Percentiles rank a stretch among this genome's conserved stretches.
Evolutionary conservation across 1,140 invertebrate genomes (phyloP).

Genomic region (Melipona quadrifasciata): DNA sequence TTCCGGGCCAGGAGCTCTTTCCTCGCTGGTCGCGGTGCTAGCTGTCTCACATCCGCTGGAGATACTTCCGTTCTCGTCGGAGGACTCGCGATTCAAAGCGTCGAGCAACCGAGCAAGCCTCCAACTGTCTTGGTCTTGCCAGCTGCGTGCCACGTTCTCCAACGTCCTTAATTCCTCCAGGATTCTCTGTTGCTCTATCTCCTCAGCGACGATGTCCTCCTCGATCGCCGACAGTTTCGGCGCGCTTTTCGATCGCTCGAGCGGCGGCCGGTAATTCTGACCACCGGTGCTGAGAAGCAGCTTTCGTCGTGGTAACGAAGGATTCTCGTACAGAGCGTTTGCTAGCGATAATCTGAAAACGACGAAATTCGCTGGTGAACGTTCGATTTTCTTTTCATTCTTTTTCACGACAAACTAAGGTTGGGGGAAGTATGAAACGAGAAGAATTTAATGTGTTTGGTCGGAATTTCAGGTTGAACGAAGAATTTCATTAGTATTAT

Average conservation of each 20-base stretch:
- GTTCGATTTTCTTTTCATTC: too few species aligned
- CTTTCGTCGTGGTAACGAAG: constrained; percentile 90
- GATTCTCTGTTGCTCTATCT: constrained; percentile 84
- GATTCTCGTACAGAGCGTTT: constrained; percentile 93
- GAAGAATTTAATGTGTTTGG: too few species aligned
- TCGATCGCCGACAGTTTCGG: constrained; percentile 97
- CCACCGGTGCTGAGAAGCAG: constrained; percentile 90
- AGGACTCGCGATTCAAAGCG: constrained; percentile 76
- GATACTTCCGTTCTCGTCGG: constrained; percentile 88
- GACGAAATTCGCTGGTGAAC: background rate
- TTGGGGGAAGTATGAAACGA: too few species aligned
- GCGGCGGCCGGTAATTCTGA: constrained; percentile 93
- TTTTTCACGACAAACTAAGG: too few species aligned
- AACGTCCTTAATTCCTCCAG: constrained; percentile 77
- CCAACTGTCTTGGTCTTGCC: constrained; percentile 79
- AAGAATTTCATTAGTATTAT: too few species aligned
- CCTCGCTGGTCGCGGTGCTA: constrained; percentile 84
- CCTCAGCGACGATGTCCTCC: constrained; percentile 93
- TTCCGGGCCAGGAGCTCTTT: constrained; percentile 69
- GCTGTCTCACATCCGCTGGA: constrained; percentile 90
- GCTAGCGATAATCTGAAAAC: constrained; percentile 88
- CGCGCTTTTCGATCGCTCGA: constrained; percentile 96
- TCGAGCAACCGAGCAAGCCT: constrained; percentile 77
- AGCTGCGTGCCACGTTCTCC: constrained; percentile 76
- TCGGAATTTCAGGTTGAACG: too few species aligned